phyloP scores from a whole-genome alignment of 2,797 vertebrate genomes.

The Hephaestus fuliginosus region DNA sequence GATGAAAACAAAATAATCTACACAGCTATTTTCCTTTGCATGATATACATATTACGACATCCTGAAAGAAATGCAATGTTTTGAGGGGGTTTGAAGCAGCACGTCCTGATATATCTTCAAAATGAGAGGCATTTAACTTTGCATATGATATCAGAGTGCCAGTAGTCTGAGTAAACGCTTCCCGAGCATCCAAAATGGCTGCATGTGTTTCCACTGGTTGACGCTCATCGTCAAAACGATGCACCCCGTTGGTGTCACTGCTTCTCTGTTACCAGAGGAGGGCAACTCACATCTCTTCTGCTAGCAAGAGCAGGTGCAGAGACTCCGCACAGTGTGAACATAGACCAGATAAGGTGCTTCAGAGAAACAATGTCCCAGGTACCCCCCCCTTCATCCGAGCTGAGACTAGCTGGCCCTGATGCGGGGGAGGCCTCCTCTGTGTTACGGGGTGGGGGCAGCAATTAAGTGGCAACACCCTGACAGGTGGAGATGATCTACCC shows the following conservation, averaged over 20 bases:
- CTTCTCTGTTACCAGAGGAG: conserved; percentile 29
- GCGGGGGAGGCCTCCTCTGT: conserved; percentile 29
- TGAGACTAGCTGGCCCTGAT: conserved; percentile 34
- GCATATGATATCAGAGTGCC: neutral
- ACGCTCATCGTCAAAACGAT: conserved; percentile 11
- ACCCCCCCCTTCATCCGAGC: conserved; percentile 39
- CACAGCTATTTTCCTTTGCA: neutral
- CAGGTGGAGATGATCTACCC: conserved; percentile 57
- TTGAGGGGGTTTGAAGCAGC: neutral
- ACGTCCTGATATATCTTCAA: neutral
- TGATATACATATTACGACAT: neutral
- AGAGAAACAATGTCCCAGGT: conserved; percentile 42
- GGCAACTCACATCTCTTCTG: conserved; percentile 29
- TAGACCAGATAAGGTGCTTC: conserved; percentile 59
- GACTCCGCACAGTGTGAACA: conserved; percentile 34
- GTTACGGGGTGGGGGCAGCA: conserved; percentile 47
- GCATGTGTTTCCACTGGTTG: conserved; percentile 24
- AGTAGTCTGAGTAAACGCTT: neutral
- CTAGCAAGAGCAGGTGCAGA: conserved; percentile 41
- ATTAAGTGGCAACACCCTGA: conserved; percentile 65
- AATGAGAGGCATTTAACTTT: conserved; percentile 9
- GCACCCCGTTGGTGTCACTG: neutral
- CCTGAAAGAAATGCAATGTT: neutral
- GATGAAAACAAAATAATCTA: neutral
- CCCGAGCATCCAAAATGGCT: conserved; percentile 43